These are phyloP conservation scores for Microchrysa polita DNA, from an alignment of 2,888 invertebrate genomes.

Conservation along the genomic window DNA sequence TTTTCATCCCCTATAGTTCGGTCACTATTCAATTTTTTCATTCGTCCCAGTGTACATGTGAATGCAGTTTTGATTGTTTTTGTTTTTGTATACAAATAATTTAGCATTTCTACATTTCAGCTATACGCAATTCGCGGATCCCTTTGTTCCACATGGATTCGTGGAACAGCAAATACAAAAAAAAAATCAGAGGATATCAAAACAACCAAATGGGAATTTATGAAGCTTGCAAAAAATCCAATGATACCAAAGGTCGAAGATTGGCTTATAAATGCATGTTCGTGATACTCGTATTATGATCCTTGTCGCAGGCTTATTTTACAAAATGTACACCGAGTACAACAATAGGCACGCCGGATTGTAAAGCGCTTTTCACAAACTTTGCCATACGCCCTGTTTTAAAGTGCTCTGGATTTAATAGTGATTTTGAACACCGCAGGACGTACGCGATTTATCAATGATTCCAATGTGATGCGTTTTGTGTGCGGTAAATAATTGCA, in stretches of 20 bases:
- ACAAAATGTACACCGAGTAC: too few relatives aligned
- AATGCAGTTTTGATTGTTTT: too few relatives aligned
- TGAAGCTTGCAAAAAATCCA: background rate
- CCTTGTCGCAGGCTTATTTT: background rate
- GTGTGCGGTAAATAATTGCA: slow-evolving; percentile 25
- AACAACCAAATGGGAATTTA: slow-evolving; percentile 24
- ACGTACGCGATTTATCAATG: background rate
- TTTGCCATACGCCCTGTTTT: too few relatives aligned
- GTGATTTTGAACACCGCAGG: too few relatives aligned
- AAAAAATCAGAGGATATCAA: background rate
- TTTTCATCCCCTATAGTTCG: background rate
- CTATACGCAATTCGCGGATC: background rate
- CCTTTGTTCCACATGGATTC: background rate
- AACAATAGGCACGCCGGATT: background rate
- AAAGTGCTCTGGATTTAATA: too few relatives aligned
- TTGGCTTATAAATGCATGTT: background rate
- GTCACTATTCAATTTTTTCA: background rate
- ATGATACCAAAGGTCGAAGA: background rate
- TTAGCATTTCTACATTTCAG: background rate
- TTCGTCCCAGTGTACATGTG: too few relatives aligned
- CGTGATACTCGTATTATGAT: background rate
- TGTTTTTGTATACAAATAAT: background rate
- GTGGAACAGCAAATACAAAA: background rate
- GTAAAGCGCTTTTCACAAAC: too few relatives aligned
- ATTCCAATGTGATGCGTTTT: slow-evolving; percentile 15